Evolutionary conservation across 2,113 vertebrate species (phyloP).

Genomic region (Glareola pratincola): DNA sequence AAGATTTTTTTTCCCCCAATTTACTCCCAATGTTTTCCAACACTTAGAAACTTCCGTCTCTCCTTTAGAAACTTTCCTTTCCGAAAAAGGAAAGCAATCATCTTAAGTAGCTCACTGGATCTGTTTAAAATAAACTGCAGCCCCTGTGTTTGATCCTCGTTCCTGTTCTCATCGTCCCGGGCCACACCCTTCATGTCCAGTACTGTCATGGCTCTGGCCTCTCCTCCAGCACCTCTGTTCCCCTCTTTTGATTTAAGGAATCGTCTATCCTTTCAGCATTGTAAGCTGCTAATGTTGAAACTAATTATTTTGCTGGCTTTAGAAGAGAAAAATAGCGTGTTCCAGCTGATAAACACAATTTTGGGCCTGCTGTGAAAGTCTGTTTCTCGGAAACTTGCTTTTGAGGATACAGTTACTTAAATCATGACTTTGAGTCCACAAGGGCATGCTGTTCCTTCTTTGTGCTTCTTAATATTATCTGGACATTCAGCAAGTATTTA

Average conservation of each 20-base stretch:
- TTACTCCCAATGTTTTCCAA: background rate
- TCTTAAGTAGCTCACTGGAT: background rate
- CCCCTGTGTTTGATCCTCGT: background rate
- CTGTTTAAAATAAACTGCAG: background rate
- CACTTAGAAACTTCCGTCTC: background rate
- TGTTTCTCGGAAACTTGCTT: background rate
- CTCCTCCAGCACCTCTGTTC: background rate
- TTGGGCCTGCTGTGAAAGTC: background rate
- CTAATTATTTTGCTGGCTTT: background rate
- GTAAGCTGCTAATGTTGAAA: background rate
- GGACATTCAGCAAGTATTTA: background rate
- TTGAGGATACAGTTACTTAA: background rate
- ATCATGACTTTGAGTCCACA: background rate
- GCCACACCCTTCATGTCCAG: background rate
- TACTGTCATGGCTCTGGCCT: background rate
- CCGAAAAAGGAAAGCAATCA: background rate
- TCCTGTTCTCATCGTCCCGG: background rate
- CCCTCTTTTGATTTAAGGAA: background rate
- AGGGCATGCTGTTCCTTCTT: background rate
- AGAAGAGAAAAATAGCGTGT: background rate
- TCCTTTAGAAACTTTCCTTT: background rate
- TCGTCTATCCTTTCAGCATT: background rate
- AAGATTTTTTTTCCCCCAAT: background rate
- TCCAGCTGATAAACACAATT: background rate
- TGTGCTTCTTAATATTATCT: background rate